Evolutionary conservation across 2,113 vertebrate species (phyloP).

Genomic region (Perccottus glenii): DNA sequence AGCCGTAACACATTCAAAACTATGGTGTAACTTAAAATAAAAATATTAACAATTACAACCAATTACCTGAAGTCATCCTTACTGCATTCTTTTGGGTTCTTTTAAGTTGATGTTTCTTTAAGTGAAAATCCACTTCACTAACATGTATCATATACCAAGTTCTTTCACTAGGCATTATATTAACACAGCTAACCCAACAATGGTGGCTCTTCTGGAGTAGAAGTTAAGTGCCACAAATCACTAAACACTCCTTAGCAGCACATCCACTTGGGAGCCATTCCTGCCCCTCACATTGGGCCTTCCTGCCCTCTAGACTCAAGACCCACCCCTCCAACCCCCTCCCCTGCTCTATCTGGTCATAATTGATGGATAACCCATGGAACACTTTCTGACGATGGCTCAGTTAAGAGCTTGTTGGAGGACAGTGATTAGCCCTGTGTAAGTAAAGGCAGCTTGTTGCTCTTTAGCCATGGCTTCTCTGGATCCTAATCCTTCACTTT

Average conservation of each 20-base stretch:
- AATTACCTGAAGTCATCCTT: too few species aligned
- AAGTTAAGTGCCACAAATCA: too few species aligned
- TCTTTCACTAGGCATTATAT: too few species aligned
- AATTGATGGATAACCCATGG: conserved; percentile 77
- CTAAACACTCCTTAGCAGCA: conserved; percentile 25
- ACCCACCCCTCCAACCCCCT: neutral
- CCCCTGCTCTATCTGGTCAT: conserved; percentile 51
- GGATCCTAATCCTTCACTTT: conserved; percentile 47
- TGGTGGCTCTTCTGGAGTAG: too few species aligned
- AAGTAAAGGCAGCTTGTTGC: conserved; percentile 44
- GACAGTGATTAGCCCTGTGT: conserved; percentile 59
- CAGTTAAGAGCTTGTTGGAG: conserved; percentile 73
- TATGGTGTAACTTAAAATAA: too few species aligned
- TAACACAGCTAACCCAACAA: too few species aligned
- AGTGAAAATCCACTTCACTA: too few species aligned
- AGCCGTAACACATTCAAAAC: too few species aligned
- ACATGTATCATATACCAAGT: too few species aligned
- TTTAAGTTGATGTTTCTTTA: too few species aligned
- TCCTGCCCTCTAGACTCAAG: conserved; percentile 16
- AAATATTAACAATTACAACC: too few species aligned
- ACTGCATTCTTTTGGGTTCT: too few species aligned
- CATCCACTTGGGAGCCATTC: conserved; percentile 10
- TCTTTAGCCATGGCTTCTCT: conserved; percentile 28
- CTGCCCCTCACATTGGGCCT: conserved; percentile 22
- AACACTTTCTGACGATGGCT: conserved; percentile 70